Evolutionary conservation across 1,140 invertebrate genomes (phyloP).

Genomic region (Coptotermes formosanus): DNA sequence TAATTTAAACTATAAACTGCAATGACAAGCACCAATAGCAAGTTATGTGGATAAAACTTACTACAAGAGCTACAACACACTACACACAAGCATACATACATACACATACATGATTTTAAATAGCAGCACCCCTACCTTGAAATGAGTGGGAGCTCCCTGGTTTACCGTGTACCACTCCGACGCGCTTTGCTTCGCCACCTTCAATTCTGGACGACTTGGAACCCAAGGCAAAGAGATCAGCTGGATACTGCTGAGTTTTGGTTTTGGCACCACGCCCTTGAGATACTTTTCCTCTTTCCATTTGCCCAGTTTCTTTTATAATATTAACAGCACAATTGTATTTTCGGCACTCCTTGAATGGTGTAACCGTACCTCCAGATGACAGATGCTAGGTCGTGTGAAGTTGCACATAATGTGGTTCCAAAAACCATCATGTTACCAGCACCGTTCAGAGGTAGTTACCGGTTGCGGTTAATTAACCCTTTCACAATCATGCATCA

Average conservation of each 20-base stretch:
- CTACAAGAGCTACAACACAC: no score
- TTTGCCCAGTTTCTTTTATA: not conserved
- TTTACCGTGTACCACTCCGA: slow-evolving; percentile 52
- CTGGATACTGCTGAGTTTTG: slow-evolving; percentile 62
- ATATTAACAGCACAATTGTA: no score
- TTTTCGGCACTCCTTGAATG: no score
- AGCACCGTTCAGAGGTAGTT: no score
- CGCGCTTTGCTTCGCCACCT: slow-evolving; percentile 54
- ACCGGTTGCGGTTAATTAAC: no score
- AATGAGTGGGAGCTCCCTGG: slow-evolving; percentile 46
- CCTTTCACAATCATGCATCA: no score
- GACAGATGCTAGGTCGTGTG: no score
- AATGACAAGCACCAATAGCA: slow-evolving; percentile 33
- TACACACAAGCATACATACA: not conserved
- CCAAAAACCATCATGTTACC: no score
- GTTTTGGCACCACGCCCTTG: slow-evolving; percentile 56
- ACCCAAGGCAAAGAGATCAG: slow-evolving; percentile 61
- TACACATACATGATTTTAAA: slow-evolving; percentile 35
- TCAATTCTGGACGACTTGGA: slow-evolving; percentile 54
- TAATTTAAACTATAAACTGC: no score
- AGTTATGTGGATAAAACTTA: slow-evolving; percentile 33
- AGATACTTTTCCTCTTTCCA: slow-evolving; percentile 27
- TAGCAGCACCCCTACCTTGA: slow-evolving; percentile 44
- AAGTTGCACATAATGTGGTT: no score
- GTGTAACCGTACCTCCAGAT: no score